Evolutionary conservation across 2,888 invertebrate species (phyloP).

Genomic region (Hetaerina titia): DNA sequence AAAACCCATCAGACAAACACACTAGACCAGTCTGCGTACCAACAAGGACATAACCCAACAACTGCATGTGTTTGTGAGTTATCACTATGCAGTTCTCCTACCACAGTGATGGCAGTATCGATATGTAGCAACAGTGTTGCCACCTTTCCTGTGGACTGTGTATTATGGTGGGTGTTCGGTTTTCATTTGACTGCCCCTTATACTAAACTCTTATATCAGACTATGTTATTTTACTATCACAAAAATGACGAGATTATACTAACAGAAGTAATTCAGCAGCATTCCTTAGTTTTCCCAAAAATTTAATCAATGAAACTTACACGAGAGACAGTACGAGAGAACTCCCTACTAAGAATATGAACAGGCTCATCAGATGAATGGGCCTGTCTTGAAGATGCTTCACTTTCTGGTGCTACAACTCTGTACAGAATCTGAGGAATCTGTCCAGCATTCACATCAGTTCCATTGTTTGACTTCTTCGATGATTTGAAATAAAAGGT

Average conservation of each 20-base stretch:
- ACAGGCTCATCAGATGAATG: conserved; percentile 82
- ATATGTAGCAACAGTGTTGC: no score
- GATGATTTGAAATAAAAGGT: conserved; percentile 97
- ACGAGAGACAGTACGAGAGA: conserved; percentile 91
- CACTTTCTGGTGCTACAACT: conserved; percentile 82
- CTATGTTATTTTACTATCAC: no score
- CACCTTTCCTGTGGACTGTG: no score
- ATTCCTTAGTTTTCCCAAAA: not conserved
- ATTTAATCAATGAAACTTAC: conserved; percentile 74
- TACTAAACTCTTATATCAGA: no score
- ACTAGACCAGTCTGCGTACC: no score
- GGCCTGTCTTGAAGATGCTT: conserved; percentile 45
- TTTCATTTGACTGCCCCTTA: no score
- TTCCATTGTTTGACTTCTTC: conserved; percentile 98
- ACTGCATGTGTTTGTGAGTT: no score
- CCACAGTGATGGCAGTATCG: no score
- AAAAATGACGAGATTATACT: not conserved
- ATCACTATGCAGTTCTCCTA: no score
- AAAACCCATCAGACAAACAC: no score
- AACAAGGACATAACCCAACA: no score
- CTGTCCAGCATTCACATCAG: conserved; percentile 98
- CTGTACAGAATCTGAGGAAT: conserved; percentile 93
- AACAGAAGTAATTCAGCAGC: not conserved
- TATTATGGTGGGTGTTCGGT: no score
- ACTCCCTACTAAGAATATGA: conserved; percentile 91